Evolutionary conservation across 1,140 invertebrate genomes (phyloP).

Genomic region (Plutomurus gul): DNA sequence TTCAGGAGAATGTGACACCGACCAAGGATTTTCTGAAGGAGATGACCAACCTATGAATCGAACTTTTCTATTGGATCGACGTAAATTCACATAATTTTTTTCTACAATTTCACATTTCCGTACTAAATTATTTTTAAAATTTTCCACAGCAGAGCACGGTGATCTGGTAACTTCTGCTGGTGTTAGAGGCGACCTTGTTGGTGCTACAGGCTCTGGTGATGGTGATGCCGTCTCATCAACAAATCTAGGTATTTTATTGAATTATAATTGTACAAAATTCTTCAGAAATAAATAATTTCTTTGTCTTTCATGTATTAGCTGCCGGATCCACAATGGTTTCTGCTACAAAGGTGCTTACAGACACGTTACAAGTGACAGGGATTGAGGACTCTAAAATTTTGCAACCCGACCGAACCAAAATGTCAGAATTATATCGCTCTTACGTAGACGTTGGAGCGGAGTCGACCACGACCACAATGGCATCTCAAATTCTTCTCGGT

Average conservation of each 20-base stretch:
- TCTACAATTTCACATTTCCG: background rate
- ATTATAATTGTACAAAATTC: too few species aligned
- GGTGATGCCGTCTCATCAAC: background rate
- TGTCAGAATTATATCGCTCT: background rate
- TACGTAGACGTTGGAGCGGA: background rate
- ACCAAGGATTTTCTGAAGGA: background rate
- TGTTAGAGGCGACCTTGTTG: background rate
- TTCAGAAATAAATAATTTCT: background rate
- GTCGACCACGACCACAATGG: background rate
- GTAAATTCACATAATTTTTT: background rate
- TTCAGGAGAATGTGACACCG: background rate
- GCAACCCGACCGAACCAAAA: background rate
- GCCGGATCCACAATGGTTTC: background rate
- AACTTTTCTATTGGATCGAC: background rate
- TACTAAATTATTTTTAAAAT: background rate
- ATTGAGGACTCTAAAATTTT: background rate
- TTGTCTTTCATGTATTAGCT: background rate
- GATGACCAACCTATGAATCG: background rate
- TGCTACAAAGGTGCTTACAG: background rate
- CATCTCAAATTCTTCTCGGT: background rate
- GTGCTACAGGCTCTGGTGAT: background rate
- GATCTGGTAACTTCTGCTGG: background rate
- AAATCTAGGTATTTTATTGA: conserved; percentile 11
- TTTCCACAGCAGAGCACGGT: background rate
- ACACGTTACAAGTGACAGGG: background rate